A percentile compares a stretch with the other conserved stretches of the same genome.
These are phyloP conservation scores for Tetramorium bicarinatum DNA, from an alignment of 2,888 invertebrate species.

Conservation along the genomic window DNA sequence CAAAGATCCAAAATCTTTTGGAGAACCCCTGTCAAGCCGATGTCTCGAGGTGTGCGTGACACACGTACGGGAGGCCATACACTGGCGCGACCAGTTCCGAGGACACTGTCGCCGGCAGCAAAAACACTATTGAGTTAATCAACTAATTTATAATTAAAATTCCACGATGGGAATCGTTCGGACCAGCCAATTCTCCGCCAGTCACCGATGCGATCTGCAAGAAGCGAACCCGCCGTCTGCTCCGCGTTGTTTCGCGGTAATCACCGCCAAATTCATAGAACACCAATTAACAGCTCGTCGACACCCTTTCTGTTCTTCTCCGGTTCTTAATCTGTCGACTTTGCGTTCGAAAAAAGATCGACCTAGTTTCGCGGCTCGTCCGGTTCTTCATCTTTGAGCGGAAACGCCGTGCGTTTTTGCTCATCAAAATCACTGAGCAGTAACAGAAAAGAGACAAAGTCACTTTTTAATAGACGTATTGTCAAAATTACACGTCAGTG, in stretches of 20 bases:
- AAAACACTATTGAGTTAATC: slow-evolving; percentile 87
- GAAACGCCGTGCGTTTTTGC: slow-evolving; percentile 41
- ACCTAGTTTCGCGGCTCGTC: slow-evolving; percentile 78
- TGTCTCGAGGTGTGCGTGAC: slow-evolving; percentile 66
- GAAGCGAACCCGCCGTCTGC: slow-evolving; percentile 76
- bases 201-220: slow-evolving; percentile 70
- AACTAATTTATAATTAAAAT: slow-evolving; percentile 87
- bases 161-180: slow-evolving; percentile 80
- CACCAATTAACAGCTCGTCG: slow-evolving; percentile 84
- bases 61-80: slow-evolving; percentile 60
- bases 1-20: slow-evolving; percentile 13
- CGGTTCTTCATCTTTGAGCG: slow-evolving; percentile 72
- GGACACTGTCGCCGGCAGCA: slow-evolving; percentile 82
- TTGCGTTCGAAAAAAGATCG: slow-evolving; percentile 71
- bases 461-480: slow-evolving; percentile 14
- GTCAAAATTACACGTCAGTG: slow-evolving; percentile 6
- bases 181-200: slow-evolving; percentile 63
- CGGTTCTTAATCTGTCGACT: slow-evolving; percentile 46
- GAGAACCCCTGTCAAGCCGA: slow-evolving; percentile 76
- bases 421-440: slow-evolving; percentile 37
- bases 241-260: slow-evolving; percentile 84
- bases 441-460: not conserved
- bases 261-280: slow-evolving; percentile 85
- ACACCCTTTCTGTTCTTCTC: slow-evolving; percentile 65
- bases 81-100: slow-evolving; percentile 73